Evolutionary conservation across 2,113 vertebrate species (phyloP).

Genomic region (Synodontis membranacea): DNA sequence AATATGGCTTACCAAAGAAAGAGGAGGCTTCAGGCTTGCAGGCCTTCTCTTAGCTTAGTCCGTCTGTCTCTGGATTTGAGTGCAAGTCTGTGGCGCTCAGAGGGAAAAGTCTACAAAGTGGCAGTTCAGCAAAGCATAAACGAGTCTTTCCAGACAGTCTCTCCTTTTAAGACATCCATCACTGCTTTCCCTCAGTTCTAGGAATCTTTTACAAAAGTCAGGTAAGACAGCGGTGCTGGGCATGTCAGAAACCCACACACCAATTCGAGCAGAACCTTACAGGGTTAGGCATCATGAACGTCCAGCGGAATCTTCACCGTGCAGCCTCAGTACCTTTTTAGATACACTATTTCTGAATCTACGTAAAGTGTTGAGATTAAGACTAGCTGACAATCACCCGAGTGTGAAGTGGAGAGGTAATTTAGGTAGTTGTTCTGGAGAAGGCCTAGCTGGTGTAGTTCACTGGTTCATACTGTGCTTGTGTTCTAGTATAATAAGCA

Average conservation of each 20-base stretch:
- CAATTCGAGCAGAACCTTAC: neutral
- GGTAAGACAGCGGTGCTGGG: neutral
- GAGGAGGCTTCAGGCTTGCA: slow-evolving; percentile 37
- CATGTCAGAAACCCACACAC: neutral
- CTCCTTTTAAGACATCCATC: slow-evolving; percentile 5
- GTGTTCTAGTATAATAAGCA: slow-evolving; percentile 17
- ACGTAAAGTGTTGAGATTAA: neutral
- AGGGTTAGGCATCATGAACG: neutral
- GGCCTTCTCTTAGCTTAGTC: slow-evolving; percentile 29
- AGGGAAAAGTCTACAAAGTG: neutral
- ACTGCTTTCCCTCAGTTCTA: slow-evolving; percentile 2
- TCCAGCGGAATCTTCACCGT: slow-evolving; percentile 3
- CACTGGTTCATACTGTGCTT: slow-evolving; percentile 24
- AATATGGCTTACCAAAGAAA: slow-evolving; percentile 47
- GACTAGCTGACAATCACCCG: neutral
- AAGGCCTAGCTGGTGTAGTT: neutral
- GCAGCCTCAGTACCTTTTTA: neutral
- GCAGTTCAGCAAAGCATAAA: slow-evolving; percentile 4
- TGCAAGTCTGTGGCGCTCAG: slow-evolving; percentile 21
- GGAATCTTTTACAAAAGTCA: slow-evolving; percentile 19
- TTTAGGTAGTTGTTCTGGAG: neutral
- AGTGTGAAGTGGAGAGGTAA: neutral
- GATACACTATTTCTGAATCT: neutral
- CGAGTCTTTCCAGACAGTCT: slow-evolving; percentile 7
- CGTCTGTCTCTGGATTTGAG: slow-evolving; percentile 11